Evolutionary conservation across 2,113 vertebrate species (phyloP).

Genomic region (Mus pahari): DNA sequence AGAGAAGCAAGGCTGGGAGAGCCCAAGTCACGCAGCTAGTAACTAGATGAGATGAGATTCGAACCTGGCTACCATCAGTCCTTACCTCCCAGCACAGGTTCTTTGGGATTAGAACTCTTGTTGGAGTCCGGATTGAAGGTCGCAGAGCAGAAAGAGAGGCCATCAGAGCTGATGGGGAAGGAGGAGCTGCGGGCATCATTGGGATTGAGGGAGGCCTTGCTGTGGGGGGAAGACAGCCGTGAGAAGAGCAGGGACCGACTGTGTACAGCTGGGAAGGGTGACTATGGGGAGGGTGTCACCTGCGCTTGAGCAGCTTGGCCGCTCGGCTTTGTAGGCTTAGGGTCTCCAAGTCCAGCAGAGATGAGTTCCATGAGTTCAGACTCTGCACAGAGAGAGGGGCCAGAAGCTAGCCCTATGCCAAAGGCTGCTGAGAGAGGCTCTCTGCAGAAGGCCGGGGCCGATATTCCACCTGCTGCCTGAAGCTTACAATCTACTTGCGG

Average conservation of each 20-base stretch:
- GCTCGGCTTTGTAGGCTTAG: constrained; percentile 90
- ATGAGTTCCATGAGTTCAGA: constrained; percentile 84
- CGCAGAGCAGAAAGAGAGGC: constrained; percentile 82
- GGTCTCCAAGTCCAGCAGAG: constrained; percentile 87
- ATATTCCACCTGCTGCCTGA: background rate
- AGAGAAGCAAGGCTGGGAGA: background rate
- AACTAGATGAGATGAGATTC: background rate
- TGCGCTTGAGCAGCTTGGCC: constrained; percentile 87
- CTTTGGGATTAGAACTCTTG: constrained; percentile 73
- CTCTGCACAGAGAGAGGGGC: constrained; percentile 54
- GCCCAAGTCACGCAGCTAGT: background rate
- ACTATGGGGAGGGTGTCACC: constrained; percentile 72
- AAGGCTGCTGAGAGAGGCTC: background rate
- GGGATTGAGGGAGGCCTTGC: constrained; percentile 81
- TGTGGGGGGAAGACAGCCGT: constrained; percentile 70
- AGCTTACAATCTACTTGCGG: background rate
- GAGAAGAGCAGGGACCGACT: background rate
- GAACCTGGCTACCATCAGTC: background rate
- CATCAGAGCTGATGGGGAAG: constrained; percentile 86
- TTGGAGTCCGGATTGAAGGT: constrained; percentile 81
- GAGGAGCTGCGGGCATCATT: constrained; percentile 78
- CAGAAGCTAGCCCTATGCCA: background rate
- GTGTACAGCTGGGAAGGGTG: rapidly evolving
- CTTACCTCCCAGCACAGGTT: constrained; percentile 34
- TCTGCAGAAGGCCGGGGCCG: background rate